Base-by-base conservation (phyloP, 2,797 vertebrate genomes). In the Falco novaeseelandiae region DNA sequence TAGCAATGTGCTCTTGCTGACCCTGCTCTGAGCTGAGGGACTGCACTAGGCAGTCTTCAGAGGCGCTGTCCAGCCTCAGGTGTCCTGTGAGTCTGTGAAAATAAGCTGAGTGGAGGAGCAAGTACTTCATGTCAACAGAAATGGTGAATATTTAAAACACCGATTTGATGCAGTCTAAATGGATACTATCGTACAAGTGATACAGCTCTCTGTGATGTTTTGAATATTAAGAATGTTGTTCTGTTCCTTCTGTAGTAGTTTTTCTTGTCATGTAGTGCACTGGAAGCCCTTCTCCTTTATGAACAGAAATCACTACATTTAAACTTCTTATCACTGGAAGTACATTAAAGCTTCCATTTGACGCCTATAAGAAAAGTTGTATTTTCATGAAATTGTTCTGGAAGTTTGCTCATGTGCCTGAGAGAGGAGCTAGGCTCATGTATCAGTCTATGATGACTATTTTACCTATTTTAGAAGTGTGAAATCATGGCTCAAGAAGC, bases 191-290 rank as follows among this genome's bases (percentile, higher is more conserved):
- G n/a, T 46, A 38, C 8, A 30, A 2, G 3, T 51, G 21, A 10
- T 76, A 6, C 51, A 81, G 26, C 29, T 90, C 32, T 83, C 7
- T 20, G 17, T 58, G 72, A 42, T 17, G 91, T 90, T 96, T 97
- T 90, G 80, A 40, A 27, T 74, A 40, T 49, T 79, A 84, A 95
- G 81, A 83, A 93, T 91, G 76, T 83, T 52, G 88, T 87, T 95
- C 51, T 93, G 73, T 83, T 97, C 29, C 76, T 80, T 94, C 42
- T 92, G 21, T 61, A 86, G 79, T 89, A 48, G 32, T 72, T 86
- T 90, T 94, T 95, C 83, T 65, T 72, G 32, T 42, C 11, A 67
- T 49, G 67, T 90, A 38, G 48, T 91, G 32, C 52, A n/a, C 51
- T 83, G 77, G 72, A 95, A 91, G 55, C 30, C 20, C 12, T 65